Base-by-base conservation (phyloP, 2,113 vertebrate genomes). In the Rhea pennata region DNA sequence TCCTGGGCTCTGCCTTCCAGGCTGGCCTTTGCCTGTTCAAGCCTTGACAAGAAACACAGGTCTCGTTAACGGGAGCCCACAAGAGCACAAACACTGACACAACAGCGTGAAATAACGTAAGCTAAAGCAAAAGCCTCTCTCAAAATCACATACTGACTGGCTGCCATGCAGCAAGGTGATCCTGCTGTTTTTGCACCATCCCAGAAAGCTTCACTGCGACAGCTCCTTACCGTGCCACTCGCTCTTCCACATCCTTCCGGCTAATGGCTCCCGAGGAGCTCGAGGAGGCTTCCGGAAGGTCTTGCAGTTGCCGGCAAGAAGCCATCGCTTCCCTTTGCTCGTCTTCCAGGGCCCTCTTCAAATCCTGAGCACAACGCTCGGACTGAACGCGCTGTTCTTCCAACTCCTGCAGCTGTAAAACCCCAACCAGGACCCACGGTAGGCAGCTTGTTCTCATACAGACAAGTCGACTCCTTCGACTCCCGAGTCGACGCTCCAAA, bases 191-290 rank as follows among this genome's bases (percentile, higher is more conserved):
- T 87, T 70, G 66, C 75, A 39, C 83, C 21, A 59, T 77, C 76
- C 88, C 87, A 69, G 66, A 82, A 74, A 83, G 81, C 67, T 66
- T 80, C 26, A 78, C 44, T 6, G 12, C 26, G 42, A 22, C 15
- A 81, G 56, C 90, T 67, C 59, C 36, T 23, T 97, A 99, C 99
- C 97, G 98, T 93, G 99, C 98, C 73, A 98, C 50, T 23, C 98
- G 98, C 39, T 99, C 98, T 91, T 99, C 98, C 61, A 98, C 97
- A 91, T 98, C 98, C 94, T 97, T 98, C 88, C 97, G 75, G 50
- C 93, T 96, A 44, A 90, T 92, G 21, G 97, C 87, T 40, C 73
- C 96, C 61, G 95, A 90, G 17, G 97, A 94, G 71, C n/a, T n/a
- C n/a, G n/a, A n/a, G n/a, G n/a, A n/a, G n/a, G 97, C 80, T 27